phyloP scores from a whole-genome alignment of 1,140 invertebrate genomes.

The Lineus longissimus region DNA sequence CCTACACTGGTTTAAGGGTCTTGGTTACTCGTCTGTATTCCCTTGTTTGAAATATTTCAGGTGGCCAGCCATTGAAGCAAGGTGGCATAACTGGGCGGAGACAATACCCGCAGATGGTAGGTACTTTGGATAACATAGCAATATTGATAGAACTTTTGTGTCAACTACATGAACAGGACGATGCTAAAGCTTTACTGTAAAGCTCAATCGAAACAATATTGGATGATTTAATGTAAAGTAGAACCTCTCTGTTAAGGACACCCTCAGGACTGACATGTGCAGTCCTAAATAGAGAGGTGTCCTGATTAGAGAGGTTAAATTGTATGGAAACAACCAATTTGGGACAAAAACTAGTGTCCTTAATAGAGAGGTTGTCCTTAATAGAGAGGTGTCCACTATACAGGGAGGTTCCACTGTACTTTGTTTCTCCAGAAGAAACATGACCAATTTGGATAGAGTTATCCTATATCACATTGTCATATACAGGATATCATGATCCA shows the following conservation, averaged over 20 bases:
- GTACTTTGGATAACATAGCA: background rate
- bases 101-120: conserved; percentile 29
- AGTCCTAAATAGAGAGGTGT: too few species aligned
- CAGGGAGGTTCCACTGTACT: too few species aligned
- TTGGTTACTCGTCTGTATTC: too few species aligned
- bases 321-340: too few species aligned
- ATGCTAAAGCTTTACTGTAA: background rate
- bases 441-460: background rate
- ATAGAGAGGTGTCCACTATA: too few species aligned
- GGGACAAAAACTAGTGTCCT: too few species aligned
- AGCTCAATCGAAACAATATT: background rate
- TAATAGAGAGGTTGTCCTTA: too few species aligned
- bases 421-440: background rate
- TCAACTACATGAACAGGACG: background rate
- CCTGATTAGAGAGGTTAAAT: too few species aligned
- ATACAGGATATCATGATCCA: too few species aligned
- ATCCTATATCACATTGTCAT: background rate
- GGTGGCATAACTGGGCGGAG: conserved; percentile 26
- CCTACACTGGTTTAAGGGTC: background rate
- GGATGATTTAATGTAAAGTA: background rate
- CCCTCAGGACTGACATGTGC: too few species aligned
- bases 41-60: background rate
- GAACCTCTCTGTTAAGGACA: too few species aligned
- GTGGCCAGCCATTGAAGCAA: conserved; percentile 2
- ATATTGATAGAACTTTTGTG: too few species aligned